These are phyloP conservation scores for Gnathonemus longibarbis DNA, from an alignment of 2,113 vertebrate genomes.

Conservation along the genomic window DNA sequence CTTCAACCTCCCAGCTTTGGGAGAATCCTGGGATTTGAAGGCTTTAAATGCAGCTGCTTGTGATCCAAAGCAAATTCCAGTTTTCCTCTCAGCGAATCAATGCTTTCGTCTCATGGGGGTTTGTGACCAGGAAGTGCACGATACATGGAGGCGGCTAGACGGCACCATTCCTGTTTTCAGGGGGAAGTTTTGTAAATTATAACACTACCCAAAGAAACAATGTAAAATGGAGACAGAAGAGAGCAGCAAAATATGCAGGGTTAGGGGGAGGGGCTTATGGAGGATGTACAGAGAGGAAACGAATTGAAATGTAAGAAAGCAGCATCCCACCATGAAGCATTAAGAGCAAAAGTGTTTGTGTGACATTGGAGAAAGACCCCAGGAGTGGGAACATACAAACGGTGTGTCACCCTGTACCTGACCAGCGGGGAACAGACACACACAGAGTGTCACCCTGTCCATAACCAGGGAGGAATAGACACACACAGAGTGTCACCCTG, in stretches of 20 bases:
- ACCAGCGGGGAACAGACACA: not conserved
- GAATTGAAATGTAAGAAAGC: constrained; percentile 15
- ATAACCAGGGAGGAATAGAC: too few species aligned
- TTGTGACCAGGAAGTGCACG: not conserved
- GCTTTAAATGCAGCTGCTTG: not conserved
- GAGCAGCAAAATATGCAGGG: not conserved
- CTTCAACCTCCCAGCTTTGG: not conserved
- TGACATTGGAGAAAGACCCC: constrained; percentile 36
- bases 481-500: too few species aligned
- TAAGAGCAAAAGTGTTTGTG: constrained; percentile 64
- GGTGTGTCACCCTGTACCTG: not conserved
- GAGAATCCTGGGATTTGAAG: not conserved
- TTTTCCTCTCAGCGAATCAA: not conserved
- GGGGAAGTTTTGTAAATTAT: not conserved
- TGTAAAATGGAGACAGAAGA: not conserved
- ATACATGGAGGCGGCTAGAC: not conserved
- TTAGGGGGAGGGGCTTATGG: not conserved
- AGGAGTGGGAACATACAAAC: not conserved
- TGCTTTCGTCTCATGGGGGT: not conserved
- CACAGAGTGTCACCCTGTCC: not conserved
- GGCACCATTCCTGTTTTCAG: not conserved
- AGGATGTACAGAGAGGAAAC: constrained; percentile 12
- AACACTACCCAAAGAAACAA: not conserved
- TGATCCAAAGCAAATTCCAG: not conserved
- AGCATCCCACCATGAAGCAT: constrained; percentile 37